Evolutionary conservation across 2,888 invertebrate species (phyloP).

Genomic region (Acanthosepion esculentum): DNA sequence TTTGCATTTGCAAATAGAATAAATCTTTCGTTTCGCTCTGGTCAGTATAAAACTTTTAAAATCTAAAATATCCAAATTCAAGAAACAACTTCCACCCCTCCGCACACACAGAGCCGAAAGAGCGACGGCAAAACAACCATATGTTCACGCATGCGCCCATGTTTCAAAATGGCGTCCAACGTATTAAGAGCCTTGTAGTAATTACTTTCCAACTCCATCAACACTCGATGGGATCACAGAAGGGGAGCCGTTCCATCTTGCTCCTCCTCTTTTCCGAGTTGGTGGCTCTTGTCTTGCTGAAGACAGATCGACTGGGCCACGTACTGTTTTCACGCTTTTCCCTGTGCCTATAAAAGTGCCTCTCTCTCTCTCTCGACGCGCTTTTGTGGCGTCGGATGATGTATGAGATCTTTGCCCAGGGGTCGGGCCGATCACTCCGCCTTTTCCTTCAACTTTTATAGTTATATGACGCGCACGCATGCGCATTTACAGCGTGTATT

Average conservation of each 20-base stretch:
- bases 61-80: neutral
- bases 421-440: constrained; percentile 33
- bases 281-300: neutral
- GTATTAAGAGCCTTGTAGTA: neutral
- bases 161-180: neutral
- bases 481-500: no score
- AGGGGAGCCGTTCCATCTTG: neutral
- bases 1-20: neutral
- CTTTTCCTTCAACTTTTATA: neutral
- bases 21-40: neutral
- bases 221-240: neutral
- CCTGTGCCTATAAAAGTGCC: neutral
- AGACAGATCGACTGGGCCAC: constrained; percentile 8
- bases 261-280: neutral
- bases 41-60: neutral
- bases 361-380: neutral
- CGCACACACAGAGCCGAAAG: neutral
- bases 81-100: neutral
- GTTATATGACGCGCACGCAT: neutral
- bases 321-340: constrained; percentile 33
- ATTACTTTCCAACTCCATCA: neutral
- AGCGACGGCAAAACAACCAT: constrained; percentile 35
- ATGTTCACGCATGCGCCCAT: neutral
- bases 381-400: neutral
- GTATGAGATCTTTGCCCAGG: constrained; percentile 33